These are phyloP conservation scores for Agriopis aurantiaria DNA, from an alignment of 2,888 invertebrate species.

Conservation along the genomic window DNA sequence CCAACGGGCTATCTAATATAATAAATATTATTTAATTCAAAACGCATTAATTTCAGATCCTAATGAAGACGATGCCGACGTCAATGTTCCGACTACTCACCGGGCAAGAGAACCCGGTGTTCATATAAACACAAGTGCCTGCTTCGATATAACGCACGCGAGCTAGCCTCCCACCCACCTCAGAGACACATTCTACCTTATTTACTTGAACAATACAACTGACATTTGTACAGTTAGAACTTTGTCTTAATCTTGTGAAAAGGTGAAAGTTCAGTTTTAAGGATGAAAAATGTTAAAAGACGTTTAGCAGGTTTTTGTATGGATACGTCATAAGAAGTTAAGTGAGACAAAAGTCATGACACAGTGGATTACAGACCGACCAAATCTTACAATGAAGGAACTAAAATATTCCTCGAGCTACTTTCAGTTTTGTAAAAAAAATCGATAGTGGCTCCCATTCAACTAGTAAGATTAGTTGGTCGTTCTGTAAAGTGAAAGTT, in stretches of 20 bases:
- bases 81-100: conserved; percentile 99
- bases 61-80: conserved; percentile 99
- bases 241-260: neutral
- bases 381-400: neutral
- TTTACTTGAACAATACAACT: neutral
- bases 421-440: neutral
- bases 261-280: neutral
- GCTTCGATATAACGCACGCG: conserved; percentile 61
- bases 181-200: conserved; percentile 35
- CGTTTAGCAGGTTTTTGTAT: conserved; percentile 4
- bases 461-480: neutral
- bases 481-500: neutral
- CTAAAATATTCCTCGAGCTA: neutral
- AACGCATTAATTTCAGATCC: conserved; percentile 89
- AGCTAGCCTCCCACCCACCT: conserved; percentile 29
- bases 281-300: neutral
- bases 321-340: conserved; percentile 4
- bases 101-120: conserved; percentile 99
- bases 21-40: neutral
- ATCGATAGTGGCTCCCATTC: neutral
- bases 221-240: conserved; percentile 4
- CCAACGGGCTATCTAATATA: too few species aligned
- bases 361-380: neutral
- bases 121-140: conserved; percentile 94
- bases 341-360: conserved; percentile 2